These are phyloP conservation scores for Xiphophorus birchmanni DNA, from an alignment of 2,797 vertebrate species.

Conservation along the genomic window DNA sequence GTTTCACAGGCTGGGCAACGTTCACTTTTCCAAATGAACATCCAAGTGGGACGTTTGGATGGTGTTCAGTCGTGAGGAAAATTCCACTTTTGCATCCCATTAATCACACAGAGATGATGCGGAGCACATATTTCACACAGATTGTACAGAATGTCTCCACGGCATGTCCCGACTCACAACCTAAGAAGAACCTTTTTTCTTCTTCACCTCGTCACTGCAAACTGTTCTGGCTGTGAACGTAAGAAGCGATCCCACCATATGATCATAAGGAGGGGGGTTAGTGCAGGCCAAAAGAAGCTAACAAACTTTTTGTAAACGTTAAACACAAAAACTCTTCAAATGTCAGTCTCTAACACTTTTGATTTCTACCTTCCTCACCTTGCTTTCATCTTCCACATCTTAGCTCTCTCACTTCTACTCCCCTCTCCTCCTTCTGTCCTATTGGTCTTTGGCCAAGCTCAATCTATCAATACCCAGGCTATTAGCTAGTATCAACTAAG, in stretches of 20 bases:
- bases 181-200: conserved; percentile 47
- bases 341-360: conserved; percentile 50
- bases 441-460: conserved; percentile 60
- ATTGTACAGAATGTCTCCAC: conserved; percentile 56
- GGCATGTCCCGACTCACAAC: conserved; percentile 59
- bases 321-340: conserved; percentile 7
- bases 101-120: conserved; percentile 73
- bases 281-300: conserved; percentile 12
- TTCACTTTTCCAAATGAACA: conserved; percentile 41
- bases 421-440: conserved; percentile 59
- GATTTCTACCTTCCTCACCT: conserved; percentile 55
- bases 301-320: conserved; percentile 19
- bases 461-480: conserved; percentile 64
- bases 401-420: conserved; percentile 53
- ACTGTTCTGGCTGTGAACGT: conserved; percentile 24
- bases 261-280: conserved; percentile 14
- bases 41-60: conserved; percentile 53
- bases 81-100: conserved; percentile 56
- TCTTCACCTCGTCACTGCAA: conserved; percentile 57
- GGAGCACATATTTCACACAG: conserved; percentile 55
- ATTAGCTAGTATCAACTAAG: conserved; percentile 62
- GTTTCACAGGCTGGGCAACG: conserved; percentile 24
- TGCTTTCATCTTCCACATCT: conserved; percentile 65
- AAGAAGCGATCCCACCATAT: conserved; percentile 6
- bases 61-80: conserved; percentile 66